These are phyloP conservation scores for Grapholita molesta DNA, from an alignment of 1,140 invertebrate species.

Conservation along the genomic window DNA sequence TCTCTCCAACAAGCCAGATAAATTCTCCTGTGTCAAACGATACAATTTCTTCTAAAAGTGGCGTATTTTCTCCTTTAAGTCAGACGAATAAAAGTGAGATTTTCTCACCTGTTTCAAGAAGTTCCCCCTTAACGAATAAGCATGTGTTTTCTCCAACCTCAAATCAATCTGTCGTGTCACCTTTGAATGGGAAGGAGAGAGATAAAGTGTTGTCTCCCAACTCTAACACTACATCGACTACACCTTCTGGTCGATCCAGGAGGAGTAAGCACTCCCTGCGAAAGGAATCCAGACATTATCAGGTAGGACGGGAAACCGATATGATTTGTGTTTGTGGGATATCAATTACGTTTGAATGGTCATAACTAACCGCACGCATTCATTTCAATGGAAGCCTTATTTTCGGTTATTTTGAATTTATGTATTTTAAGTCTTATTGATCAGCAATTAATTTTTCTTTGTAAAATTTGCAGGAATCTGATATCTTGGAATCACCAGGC, in stretches of 20 bases:
- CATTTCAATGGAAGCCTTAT: conserved; percentile 5
- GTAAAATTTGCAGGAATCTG: conserved; percentile 89
- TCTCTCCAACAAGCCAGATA: conserved; percentile 77
- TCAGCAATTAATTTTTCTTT: too few relatives aligned
- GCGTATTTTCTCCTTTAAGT: conserved; percentile 73
- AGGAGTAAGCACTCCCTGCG: conserved; percentile 76
- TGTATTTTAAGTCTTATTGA: conserved; percentile 19
- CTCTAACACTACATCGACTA: conserved; percentile 73
- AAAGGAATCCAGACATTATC: conserved; percentile 84
- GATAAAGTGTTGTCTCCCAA: conserved; percentile 77
- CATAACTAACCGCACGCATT: conserved; percentile 51
- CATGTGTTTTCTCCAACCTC: conserved; percentile 72
- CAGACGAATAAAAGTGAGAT: conserved; percentile 75
- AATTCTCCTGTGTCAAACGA: conserved; percentile 76
- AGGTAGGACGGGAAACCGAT: conserved; percentile 57
- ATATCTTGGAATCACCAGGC: conserved; percentile 89
- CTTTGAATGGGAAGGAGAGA: conserved; percentile 71
- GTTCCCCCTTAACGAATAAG: conserved; percentile 68
- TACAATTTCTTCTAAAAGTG: conserved; percentile 75
- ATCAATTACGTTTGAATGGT: conserved; percentile 28
- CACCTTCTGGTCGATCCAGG: conserved; percentile 75
- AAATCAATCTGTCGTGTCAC: conserved; percentile 73
- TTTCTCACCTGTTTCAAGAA: conserved; percentile 72
- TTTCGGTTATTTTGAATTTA: conserved; percentile 20
- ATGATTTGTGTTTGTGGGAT: conserved; percentile 25